phyloP scores from a whole-genome alignment of 2,797 vertebrate species.

The Anolis apletophallus region DNA sequence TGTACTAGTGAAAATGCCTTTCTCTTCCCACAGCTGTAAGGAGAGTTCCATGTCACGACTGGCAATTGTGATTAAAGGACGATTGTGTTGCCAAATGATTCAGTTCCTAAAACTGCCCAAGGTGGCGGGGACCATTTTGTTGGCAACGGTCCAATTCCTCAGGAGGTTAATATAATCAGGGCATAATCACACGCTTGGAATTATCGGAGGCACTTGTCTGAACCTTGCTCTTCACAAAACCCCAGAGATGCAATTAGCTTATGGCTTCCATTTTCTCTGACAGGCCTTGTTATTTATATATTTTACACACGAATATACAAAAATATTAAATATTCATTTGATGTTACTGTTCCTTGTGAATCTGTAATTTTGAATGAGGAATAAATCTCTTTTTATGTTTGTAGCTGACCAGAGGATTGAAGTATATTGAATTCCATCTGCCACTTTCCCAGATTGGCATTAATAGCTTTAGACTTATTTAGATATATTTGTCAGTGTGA shows the following conservation, averaged over 20 bases:
- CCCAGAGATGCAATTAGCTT: conserved; percentile 67
- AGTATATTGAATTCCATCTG: conserved; percentile 31
- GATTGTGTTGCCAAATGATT: neutral
- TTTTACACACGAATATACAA: conserved; percentile 48
- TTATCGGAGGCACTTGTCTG: conserved; percentile 39
- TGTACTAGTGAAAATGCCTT: conserved; percentile 27
- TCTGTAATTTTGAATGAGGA: conserved; percentile 18
- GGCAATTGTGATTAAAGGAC: conserved; percentile 36
- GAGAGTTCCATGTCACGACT: neutral
- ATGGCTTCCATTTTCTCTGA: conserved; percentile 56
- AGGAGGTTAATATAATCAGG: conserved; percentile 31
- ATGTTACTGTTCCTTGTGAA: conserved; percentile 58
- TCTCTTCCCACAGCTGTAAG: neutral
- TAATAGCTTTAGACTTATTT: neutral
- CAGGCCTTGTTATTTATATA: conserved; percentile 63
- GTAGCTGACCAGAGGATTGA: conserved; percentile 47
- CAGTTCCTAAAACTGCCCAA: neutral
- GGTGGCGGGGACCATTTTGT: neutral
- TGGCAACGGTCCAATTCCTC: conserved; percentile 21
- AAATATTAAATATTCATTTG: conserved; percentile 72
- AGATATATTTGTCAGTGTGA: neutral
- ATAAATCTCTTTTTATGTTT: conserved; percentile 40
- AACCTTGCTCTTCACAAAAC: conserved; percentile 50
- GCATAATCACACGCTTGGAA: conserved; percentile 16
- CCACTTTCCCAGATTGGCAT: neutral